These are phyloP conservation scores for Epinephelus lanceolatus DNA, from an alignment of 2,113 vertebrate genomes.

Conservation along the genomic window DNA sequence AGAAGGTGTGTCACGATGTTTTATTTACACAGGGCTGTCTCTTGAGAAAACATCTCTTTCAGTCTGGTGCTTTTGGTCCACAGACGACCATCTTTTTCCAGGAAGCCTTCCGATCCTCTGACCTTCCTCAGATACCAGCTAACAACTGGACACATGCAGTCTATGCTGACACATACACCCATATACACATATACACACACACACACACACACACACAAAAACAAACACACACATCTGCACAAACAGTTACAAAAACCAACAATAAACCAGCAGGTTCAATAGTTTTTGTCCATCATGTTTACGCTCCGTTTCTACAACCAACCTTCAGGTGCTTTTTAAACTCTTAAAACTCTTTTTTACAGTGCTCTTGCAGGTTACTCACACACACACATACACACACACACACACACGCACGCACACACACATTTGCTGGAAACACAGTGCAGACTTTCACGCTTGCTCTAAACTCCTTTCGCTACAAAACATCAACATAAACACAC, in stretches of 20 bases:
- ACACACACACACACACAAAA: neutral
- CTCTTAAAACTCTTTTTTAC: conserved; percentile 75
- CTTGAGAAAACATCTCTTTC: conserved; percentile 55
- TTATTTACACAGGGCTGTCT: conserved; percentile 69
- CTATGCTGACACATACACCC: conserved; percentile 30
- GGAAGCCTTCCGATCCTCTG: conserved; percentile 76
- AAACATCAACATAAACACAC: conserved; percentile 41
- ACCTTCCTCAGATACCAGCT: conserved; percentile 79
- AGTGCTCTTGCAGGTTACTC: conserved; percentile 69
- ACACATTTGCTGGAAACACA: conserved; percentile 57
- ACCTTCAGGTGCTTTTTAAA: conserved; percentile 83
- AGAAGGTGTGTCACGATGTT: conserved; percentile 2
- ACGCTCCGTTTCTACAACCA: conserved; percentile 77
- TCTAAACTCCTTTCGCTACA: conserved; percentile 24
- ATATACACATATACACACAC: conserved; percentile 13
- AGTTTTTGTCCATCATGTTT: conserved; percentile 67
- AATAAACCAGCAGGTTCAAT: conserved; percentile 78
- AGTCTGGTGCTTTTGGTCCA: conserved; percentile 80
- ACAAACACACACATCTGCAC: conserved; percentile 1
- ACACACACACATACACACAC: conserved; percentile 25
- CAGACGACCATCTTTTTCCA: conserved; percentile 61
- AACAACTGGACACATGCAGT: conserved; percentile 63
- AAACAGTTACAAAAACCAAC: conserved; percentile 60
- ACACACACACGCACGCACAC: conserved; percentile 1
- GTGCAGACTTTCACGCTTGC: conserved; percentile 39